phyloP scores from a whole-genome alignment of 2,888 invertebrate species.

The Megaustenia siamemsis region DNA sequence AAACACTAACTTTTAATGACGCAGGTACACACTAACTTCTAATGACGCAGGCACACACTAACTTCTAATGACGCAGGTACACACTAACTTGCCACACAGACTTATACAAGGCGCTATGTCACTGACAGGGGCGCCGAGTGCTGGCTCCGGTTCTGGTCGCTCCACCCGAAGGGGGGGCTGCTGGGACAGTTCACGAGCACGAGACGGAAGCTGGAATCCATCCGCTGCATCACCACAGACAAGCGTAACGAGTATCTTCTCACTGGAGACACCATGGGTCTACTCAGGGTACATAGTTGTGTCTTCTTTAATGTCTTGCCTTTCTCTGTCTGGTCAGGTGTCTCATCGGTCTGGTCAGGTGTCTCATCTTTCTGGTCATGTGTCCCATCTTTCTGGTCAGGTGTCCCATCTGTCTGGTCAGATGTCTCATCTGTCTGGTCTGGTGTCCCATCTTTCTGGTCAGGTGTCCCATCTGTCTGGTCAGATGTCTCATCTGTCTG shows the following conservation, averaged over 20 bases:
- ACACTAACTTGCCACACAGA: background rate
- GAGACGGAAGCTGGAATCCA: conserved; percentile 83
- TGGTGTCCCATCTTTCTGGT: no score
- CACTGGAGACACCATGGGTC: conserved; percentile 84
- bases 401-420: no score
- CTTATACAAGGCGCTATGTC: no score
- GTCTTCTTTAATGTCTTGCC: background rate
- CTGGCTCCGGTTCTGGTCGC: conserved; percentile 88
- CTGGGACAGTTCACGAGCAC: conserved; percentile 86
- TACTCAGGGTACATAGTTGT: conserved; percentile 84
- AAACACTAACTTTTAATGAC: no score
- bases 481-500: no score
- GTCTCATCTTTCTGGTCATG: no score
- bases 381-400: no score
- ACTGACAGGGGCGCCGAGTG: conserved; percentile 87
- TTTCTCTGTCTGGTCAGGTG: no score
- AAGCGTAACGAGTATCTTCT: conserved; percentile 85
- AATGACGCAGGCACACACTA: background rate
- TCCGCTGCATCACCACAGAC: conserved; percentile 87
- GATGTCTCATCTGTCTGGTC: no score
- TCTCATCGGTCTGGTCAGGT: no score
- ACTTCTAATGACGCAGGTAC: background rate
- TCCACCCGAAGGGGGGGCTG: conserved; percentile 86
- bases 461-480: no score
- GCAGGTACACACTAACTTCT: background rate